Base-by-base conservation (phyloP, 2,888 invertebrate genomes). In the Eristalinus sepulchralis region DNA sequence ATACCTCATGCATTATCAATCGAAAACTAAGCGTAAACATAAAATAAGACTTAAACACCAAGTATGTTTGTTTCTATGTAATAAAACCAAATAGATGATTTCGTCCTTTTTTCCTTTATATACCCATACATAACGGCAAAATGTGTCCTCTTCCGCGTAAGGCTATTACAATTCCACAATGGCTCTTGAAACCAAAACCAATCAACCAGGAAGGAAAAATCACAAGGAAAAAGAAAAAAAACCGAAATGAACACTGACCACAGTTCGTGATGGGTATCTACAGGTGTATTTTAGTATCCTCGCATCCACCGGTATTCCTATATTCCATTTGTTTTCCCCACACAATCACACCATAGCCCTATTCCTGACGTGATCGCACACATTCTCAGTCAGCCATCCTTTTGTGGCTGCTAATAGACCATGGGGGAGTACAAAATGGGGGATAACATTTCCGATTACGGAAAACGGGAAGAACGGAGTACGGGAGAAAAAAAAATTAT, bases 391-490 rank as follows among this genome's bases (percentile, higher is more conserved):
- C 47, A 47, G 55, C 67, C 63, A 72, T 78, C 60, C 75, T 71
- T 83, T 66, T 83, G 83, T 59, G 68, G 78, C 73, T 83, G 83
- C 70, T 83, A 83, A 83, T 83, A 68, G 83, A 73, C 78, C 83
- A 60, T 79, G 68, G 64, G 70, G 64, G 68, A 70, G 68, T 31
- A 78, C 53, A 63, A 68, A 72, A 72, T 24, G 33, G 55, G 31
- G 53, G 72, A 77, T 76, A 75, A 64, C 59, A 75, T 81, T 80
- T 80, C 70, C 73, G 68, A 67, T 59, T 71, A 64, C 73, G 39
- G 24, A 31, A 66, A 70, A 47, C 36, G 10, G 53, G 17, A 62
- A 71, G 34, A 57, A 57, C 22, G 10, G 57, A 57, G 57, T 4
- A n/a, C 13, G 11, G 24, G 39, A n/a, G 36, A 36, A 39, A 63